These are phyloP conservation scores for Dromas ardeola DNA, from an alignment of 2,113 vertebrate genomes.

Conservation along the genomic window DNA sequence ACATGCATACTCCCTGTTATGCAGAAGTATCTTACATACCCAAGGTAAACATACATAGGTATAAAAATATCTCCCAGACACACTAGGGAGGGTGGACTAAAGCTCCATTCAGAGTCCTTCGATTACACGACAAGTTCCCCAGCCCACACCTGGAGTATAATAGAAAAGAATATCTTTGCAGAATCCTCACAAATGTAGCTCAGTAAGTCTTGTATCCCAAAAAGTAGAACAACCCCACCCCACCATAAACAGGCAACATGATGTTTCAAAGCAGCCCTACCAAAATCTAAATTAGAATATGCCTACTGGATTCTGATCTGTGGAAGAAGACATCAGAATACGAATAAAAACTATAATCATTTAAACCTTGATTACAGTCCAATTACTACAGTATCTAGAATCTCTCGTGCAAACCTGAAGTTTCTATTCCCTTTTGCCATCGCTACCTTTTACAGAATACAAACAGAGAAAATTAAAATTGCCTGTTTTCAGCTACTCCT, in stretches of 20 bases:
- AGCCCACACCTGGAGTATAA: neutral
- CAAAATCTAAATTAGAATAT: neutral
- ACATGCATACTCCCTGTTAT: neutral
- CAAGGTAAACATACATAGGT: neutral
- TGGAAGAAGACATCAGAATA: neutral
- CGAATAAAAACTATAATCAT: neutral
- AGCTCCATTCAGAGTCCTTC: neutral
- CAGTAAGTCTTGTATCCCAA: neutral
- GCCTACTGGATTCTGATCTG: neutral
- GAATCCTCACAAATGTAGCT: neutral
- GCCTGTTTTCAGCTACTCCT: neutral
- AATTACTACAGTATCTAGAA: neutral
- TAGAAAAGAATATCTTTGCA: neutral
- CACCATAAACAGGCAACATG: neutral
- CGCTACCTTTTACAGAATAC: neutral
- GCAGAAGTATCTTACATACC: neutral
- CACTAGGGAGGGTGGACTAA: neutral
- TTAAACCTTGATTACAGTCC: neutral
- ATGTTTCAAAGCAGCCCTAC: neutral
- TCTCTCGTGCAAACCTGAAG: neutral
- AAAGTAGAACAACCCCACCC: neutral
- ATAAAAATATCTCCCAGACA: neutral
- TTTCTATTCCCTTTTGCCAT: neutral
- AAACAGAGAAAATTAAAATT: neutral
- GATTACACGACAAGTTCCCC: neutral